phyloP scores from a whole-genome alignment of 53 echinoderm and acorn worm species.

The Pentamera pediparva region DNA sequence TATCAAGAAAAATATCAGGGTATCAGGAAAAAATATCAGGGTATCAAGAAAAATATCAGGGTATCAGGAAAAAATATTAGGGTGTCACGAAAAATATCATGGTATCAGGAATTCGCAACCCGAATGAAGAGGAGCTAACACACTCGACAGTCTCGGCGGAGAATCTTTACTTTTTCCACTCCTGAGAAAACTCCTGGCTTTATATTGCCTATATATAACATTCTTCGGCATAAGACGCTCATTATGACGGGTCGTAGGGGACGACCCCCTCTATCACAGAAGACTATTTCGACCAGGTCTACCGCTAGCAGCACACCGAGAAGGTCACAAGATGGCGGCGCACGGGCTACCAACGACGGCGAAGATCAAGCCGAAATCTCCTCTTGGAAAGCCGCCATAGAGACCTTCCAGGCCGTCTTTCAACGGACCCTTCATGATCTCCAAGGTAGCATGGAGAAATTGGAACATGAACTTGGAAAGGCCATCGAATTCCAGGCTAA shows the following conservation, averaged over 20 bases:
- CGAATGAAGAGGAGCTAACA: too few species aligned
- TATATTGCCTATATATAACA: too few species aligned
- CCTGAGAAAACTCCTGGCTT: too few species aligned
- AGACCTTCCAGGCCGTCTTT: constrained; percentile 5
- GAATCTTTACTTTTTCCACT: too few species aligned
- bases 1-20: too few species aligned
- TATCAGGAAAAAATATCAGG: too few species aligned
- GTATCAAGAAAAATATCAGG: too few species aligned
- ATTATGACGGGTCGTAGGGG: not conserved
- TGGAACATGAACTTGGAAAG: not conserved
- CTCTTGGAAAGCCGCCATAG: not conserved
- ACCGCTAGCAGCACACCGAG: not conserved
- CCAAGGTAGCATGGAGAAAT: not conserved
- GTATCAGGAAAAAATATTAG: too few species aligned
- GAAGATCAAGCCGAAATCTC: not conserved
- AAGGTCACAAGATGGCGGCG: not conserved
- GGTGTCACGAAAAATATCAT: too few species aligned
- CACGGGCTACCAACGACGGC: not conserved
- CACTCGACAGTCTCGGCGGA: too few species aligned
- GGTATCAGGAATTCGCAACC: too few species aligned
- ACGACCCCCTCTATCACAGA: not conserved
- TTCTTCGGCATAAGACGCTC: too few species aligned
- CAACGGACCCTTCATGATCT: not conserved
- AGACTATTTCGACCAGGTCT: not conserved
- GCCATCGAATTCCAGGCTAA: constrained; percentile 5